phyloP scores from a whole-genome alignment of 2,888 invertebrate genomes.

The Tenthredo livida region DNA sequence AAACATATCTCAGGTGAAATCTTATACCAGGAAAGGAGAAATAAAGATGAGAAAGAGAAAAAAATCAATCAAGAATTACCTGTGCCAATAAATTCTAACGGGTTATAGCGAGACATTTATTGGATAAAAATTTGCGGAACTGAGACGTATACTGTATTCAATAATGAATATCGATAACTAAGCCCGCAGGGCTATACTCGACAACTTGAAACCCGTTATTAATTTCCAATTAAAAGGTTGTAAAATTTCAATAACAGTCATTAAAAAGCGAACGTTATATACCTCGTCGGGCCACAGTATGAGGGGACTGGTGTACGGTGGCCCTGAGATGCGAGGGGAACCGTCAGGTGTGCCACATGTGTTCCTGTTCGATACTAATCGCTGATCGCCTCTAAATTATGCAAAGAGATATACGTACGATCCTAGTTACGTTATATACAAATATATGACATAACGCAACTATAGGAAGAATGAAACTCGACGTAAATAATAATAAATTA shows the following conservation, averaged over 20 bases:
- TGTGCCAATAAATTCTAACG: background rate
- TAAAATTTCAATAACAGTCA: conserved; percentile 78
- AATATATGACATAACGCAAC: background rate
- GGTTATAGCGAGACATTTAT: background rate
- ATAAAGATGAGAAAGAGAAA: background rate
- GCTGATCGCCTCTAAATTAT: conserved; percentile 69
- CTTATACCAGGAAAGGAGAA: too few species aligned
- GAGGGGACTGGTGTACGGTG: conserved; percentile 38
- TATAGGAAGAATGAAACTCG: background rate
- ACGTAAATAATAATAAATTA: background rate
- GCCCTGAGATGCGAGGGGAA: conserved; percentile 64
- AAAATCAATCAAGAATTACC: background rate
- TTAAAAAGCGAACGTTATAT: conserved; percentile 76
- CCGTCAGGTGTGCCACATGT: conserved; percentile 77
- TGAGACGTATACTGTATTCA: background rate
- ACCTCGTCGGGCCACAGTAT: conserved; percentile 55
- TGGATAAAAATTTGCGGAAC: conserved; percentile 12
- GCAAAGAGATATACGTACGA: conserved; percentile 8
- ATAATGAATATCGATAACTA: conserved; percentile 40
- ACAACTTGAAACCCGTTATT: conserved; percentile 72
- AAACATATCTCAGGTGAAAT: background rate
- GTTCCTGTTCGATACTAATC: conserved; percentile 74
- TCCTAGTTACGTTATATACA: background rate
- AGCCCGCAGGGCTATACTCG: conserved; percentile 33
- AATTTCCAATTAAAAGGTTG: conserved; percentile 77